Conservation (phyloP, 2,113 vertebrate species). For the Hyperopisus bebe region DNA sequence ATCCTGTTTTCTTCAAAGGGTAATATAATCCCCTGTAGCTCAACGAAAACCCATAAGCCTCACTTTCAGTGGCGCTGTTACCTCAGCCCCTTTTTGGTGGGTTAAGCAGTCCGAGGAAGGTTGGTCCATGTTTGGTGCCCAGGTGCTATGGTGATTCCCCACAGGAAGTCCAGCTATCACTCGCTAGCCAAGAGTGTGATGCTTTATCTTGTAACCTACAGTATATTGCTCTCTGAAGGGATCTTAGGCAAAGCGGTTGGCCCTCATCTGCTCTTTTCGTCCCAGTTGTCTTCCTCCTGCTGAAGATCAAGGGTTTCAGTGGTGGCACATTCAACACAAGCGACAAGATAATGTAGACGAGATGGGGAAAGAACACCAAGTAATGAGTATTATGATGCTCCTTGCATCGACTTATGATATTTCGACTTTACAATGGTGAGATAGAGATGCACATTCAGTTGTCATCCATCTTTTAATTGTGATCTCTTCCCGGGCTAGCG, state of each 20-base stretch:
- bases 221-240: background rate
- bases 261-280: background rate
- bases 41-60: constrained; percentile 7
- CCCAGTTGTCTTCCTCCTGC: background rate
- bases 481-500: background rate
- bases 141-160: background rate
- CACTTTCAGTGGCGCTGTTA: background rate
- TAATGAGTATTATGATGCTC: background rate
- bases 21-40: constrained; percentile 8
- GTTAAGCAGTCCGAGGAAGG: background rate
- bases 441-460: background rate
- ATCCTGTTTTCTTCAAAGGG: constrained; percentile 19
- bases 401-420: background rate
- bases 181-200: background rate
- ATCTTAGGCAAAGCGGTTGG: background rate
- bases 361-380: background rate
- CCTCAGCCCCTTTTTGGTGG: background rate
- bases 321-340: background rate
- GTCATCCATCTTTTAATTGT: background rate
- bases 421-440: background rate
- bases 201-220: background rate
- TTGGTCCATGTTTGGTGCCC: background rate
- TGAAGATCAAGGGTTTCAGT: background rate
- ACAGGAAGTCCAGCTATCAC: background rate
- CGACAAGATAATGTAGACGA: background rate